Conservation (phyloP, 2,888 invertebrate species). For the Lycia hirtaria region DNA sequence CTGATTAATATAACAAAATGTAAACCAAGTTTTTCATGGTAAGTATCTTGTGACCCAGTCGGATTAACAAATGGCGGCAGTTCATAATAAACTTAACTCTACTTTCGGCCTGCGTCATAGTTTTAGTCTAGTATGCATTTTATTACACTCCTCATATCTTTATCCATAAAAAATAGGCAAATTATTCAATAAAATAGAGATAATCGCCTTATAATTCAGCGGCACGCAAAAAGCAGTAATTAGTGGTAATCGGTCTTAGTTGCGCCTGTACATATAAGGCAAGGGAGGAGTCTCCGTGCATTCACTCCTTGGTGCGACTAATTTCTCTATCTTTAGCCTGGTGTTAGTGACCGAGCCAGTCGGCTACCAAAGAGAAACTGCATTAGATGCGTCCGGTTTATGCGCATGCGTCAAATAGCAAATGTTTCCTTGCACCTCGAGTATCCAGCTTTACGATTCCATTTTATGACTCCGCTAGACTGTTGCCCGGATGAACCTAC, state of each 20-base stretch:
- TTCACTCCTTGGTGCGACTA: conserved; percentile 76
- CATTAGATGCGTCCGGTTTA: conserved; percentile 81
- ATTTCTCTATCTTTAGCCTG: conserved; percentile 84
- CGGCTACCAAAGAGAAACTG: conserved; percentile 66
- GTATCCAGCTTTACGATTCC: conserved; percentile 30
- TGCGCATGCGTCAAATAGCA: conserved; percentile 65
- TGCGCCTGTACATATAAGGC: conserved; percentile 74
- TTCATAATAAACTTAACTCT: no score
- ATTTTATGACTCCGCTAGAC: conserved; percentile 18
- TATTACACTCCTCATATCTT: no score
- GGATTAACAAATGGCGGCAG: no score
- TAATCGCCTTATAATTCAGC: conserved; percentile 43
- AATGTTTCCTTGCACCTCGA: conserved; percentile 32
- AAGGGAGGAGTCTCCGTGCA: conserved; percentile 69
- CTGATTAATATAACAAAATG: no score
- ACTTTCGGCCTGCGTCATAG: no score
- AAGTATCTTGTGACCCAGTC: no score
- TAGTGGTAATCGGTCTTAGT: conserved; percentile 81
- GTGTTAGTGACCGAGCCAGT: conserved; percentile 79
- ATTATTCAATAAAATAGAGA: conserved; percentile 31
- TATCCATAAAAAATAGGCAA: no score
- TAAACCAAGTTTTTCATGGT: no score
- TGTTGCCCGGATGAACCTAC: conserved; percentile 11
- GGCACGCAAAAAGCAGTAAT: conserved; percentile 70
- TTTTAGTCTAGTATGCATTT: no score